Evolutionary conservation across 1,140 invertebrate genomes (phyloP), one percentile per base, ranked within the genome.

Genomic region (Drusus annulatus): DNA sequence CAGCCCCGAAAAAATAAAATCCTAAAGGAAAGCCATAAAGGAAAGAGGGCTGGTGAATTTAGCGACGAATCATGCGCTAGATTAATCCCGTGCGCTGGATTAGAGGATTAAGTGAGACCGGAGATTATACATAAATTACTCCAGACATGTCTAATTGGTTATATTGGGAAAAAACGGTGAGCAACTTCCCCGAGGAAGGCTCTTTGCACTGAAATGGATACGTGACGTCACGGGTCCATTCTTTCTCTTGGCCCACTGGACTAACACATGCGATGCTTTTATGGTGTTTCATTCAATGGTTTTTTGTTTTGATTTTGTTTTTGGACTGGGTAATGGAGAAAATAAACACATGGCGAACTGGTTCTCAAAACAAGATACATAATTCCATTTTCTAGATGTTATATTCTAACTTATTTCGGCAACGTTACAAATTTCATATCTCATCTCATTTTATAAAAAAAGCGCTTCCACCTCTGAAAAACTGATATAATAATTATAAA

Each of bases 51-150:
- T 52, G 69, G 69, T 19, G 52, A 82, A 78, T 83, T 83, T 83
- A 83, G 81, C 81, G 71, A 78, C 78, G 81, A 83, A 83, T 83
- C 81, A 78, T 80, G 81, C 79, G 78, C 76, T 52, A 80, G 79
- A 45, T 83, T 82, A 82, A 80, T 82, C 73, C 76, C 63, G 74
- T 62, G 58, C 78, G 50, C 78, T 62, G 75, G 81, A 82, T 82
- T 77, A 80, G 19, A 60, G 81, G 74, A 82, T 82, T 82, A 80
- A 65, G 60, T 63, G 75, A 25, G 65, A 62, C 78, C 78, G 81
- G 78, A 82, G 81, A 82, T 82, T 80, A 75, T 77, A 80, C 78
- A 82, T 82, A 80, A 82, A 82, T 82, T 82, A 80, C 81, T 73
- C 56, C 50, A 75, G 78, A 80, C 81, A 80, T 56, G 60, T 80